A percentile compares a stretch with the other conserved stretches of the same genome.
Evolutionary conservation across 2,113 vertebrate species (phyloP).

Genomic region (Megaceryle torquata): DNA sequence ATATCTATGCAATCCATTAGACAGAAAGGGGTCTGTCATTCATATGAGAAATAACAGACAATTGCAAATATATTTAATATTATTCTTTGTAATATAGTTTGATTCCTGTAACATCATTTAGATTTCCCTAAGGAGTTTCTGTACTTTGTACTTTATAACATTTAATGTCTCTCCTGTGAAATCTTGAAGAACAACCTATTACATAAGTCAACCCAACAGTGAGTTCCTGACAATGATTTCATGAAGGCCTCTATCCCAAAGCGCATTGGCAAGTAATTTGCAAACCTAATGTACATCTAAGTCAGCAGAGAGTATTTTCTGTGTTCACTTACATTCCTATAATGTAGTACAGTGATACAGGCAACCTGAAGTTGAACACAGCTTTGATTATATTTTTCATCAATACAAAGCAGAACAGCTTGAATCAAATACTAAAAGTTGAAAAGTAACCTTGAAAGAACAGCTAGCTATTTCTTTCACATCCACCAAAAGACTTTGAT

Average conservation of each 20-base stretch:
- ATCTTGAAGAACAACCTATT: background rate
- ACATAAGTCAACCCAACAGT: background rate
- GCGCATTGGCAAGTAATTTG: background rate
- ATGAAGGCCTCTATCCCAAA: background rate
- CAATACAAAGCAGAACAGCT: background rate
- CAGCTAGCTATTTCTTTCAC: background rate
- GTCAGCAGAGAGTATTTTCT: background rate
- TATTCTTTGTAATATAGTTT: background rate
- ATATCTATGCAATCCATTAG: background rate
- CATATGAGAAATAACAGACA: slow-evolving; percentile 7
- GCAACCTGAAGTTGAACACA: background rate
- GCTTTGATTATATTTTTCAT: background rate
- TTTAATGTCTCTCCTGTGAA: slow-evolving; percentile 8
- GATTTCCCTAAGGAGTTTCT: background rate
- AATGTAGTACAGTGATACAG: background rate
- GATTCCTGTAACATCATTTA: background rate
- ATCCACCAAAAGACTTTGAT: background rate
- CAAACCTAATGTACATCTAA: background rate
- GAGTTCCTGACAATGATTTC: background rate
- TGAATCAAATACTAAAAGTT: background rate
- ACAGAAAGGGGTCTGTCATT: background rate
- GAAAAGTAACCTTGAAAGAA: background rate
- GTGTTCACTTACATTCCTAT: background rate
- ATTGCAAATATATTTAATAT: slow-evolving; percentile 30
- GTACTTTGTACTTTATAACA: slow-evolving; percentile 14